Evolutionary conservation across 2,797 vertebrate genomes (phyloP).

Genomic region (Valencia hispanica): DNA sequence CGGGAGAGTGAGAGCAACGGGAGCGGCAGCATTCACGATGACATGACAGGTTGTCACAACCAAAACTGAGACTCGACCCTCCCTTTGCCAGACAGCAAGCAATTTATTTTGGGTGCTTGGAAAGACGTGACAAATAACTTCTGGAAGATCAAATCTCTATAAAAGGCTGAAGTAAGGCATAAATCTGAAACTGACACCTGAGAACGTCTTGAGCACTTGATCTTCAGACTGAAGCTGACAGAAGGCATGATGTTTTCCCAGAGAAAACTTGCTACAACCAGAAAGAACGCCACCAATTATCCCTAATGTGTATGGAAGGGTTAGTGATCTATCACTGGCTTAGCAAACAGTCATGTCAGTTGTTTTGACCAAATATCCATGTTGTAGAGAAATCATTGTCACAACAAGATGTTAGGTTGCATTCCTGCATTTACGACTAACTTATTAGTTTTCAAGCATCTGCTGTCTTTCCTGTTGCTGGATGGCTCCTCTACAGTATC

Average conservation of each 20-base stretch:
- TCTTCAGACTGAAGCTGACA: conserved; percentile 47
- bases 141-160: conserved; percentile 85
- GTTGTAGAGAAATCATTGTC: background rate
- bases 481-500: conserved; percentile 5
- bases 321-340: background rate
- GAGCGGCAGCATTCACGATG: conserved; percentile 64
- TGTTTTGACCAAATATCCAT: conserved; percentile 2
- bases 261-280: conserved; percentile 43
- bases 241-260: conserved; percentile 66
- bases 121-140: conserved; percentile 85
- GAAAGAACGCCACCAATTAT: conserved; percentile 38
- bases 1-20: conserved; percentile 69
- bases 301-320: conserved; percentile 22
- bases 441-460: background rate
- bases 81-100: conserved; percentile 74
- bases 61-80: conserved; percentile 73
- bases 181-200: conserved; percentile 81
- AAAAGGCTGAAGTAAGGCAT: conserved; percentile 84
- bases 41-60: conserved; percentile 81
- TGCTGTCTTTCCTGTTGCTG: background rate
- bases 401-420: background rate
- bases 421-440: background rate
- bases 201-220: conserved; percentile 68
- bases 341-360: background rate
- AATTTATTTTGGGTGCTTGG: conserved; percentile 84